phyloP scores from a whole-genome alignment of 2,113 vertebrate genomes.

The Equus przewalskii region DNA sequence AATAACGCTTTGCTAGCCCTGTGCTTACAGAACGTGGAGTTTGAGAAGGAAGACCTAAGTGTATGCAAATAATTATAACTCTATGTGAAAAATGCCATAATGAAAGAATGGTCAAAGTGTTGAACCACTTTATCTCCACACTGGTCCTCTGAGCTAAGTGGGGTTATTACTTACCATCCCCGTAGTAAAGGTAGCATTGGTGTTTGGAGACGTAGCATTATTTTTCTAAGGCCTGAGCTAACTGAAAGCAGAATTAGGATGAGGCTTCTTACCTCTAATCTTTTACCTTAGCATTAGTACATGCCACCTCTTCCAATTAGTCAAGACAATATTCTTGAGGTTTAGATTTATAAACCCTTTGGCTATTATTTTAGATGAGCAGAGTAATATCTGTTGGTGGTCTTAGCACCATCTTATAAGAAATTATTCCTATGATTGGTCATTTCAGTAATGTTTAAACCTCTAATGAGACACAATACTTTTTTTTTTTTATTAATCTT shows the following conservation, averaged over 20 bases:
- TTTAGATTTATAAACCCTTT: not conserved
- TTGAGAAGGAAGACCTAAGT: not conserved
- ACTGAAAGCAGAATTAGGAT: not conserved
- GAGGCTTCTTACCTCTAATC: not conserved
- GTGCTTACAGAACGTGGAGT: not conserved
- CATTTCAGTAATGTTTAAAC: conserved; percentile 5
- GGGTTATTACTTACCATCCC: not conserved
- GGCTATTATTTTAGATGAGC: not conserved
- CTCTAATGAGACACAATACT: not conserved
- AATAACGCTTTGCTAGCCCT: not conserved
- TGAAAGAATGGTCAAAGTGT: not conserved
- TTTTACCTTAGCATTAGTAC: not conserved
- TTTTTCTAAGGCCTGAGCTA: not conserved
- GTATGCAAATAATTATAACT: not conserved
- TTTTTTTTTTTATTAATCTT: conserved; percentile 29
- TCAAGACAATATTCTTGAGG: not conserved
- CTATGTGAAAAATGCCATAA: not conserved
- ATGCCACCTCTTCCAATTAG: not conserved
- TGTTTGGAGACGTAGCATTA: rapidly evolving
- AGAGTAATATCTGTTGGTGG: not conserved
- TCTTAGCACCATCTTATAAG: not conserved
- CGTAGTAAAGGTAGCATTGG: not conserved
- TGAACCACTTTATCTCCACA: not conserved
- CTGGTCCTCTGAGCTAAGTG: not conserved
- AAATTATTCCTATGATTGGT: not conserved